Evolutionary conservation across 1,140 invertebrate genomes (phyloP).

Genomic region (Drosophila willistoni): DNA sequence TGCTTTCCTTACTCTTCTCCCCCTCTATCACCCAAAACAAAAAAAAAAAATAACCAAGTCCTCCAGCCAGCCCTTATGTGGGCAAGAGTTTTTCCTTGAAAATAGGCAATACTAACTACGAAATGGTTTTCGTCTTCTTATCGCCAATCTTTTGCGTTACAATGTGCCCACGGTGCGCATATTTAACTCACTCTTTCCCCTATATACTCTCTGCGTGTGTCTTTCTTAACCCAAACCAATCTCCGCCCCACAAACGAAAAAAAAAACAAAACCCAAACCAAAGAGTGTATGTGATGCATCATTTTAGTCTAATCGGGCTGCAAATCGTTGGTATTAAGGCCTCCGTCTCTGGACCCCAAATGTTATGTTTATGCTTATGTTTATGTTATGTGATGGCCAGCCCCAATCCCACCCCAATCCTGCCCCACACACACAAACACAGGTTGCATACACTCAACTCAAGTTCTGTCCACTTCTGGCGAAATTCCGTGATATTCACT

Average conservation of each 20-base stretch:
- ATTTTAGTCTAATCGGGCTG: conserved; percentile 75
- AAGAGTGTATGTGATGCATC: conserved; percentile 64
- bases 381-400: conserved; percentile 48
- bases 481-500: conserved; percentile 67
- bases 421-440: conserved; percentile 6
- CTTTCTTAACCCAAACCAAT: neutral
- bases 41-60: neutral
- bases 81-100: conserved; percentile 62
- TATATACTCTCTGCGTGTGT: conserved; percentile 62
- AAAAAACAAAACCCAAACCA: neutral
- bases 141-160: conserved; percentile 58
- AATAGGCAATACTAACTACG: conserved; percentile 70
- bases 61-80: conserved; percentile 58
- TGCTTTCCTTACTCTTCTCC: neutral
- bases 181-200: conserved; percentile 50
- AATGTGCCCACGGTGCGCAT: conserved; percentile 69
- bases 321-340: conserved; percentile 78
- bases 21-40: too few relatives aligned
- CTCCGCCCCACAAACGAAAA: neutral
- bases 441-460: neutral
- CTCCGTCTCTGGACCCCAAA: conserved; percentile 31
- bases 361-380: conserved; percentile 74
- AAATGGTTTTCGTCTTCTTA: conserved; percentile 60
- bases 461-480: conserved; percentile 49
- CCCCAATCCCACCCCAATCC: conserved; percentile 20